Evolutionary conservation across 2,888 invertebrate species (phyloP).

Genomic region (Agrotis ipsilon): DNA sequence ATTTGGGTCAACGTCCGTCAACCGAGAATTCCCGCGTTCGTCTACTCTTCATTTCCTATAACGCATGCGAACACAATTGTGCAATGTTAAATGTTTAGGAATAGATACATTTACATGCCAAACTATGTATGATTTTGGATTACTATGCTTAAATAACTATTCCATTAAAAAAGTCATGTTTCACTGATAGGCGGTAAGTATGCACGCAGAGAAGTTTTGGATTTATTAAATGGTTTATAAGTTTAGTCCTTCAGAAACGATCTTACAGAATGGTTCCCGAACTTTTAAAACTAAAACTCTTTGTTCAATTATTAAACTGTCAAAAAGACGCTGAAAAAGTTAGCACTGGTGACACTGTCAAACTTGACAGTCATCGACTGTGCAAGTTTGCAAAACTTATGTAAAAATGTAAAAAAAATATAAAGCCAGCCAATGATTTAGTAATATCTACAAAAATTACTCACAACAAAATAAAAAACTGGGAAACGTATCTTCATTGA

Average conservation of each 20-base stretch:
- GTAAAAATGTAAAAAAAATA: conserved; percentile 31
- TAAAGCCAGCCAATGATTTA: conserved; percentile 22
- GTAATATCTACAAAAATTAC: conserved; percentile 33
- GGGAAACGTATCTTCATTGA: conserved; percentile 72
- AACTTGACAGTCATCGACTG: conserved; percentile 36
- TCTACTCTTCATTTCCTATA: conserved; percentile 84
- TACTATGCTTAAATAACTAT: too few relatives aligned
- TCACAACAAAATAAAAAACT: conserved; percentile 70
- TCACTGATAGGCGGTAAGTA: too few relatives aligned
- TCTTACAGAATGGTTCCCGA: neutral
- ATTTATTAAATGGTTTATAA: neutral
- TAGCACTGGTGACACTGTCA: conserved; percentile 25
- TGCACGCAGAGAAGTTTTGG: too few relatives aligned
- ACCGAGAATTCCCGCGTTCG: conserved; percentile 84
- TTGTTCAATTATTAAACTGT: neutral
- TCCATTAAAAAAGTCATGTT: too few relatives aligned
- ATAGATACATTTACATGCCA: neutral
- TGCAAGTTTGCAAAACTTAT: conserved; percentile 17
- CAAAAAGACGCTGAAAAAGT: neutral
- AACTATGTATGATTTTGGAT: neutral
- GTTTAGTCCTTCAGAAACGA: neutral
- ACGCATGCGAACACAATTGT: conserved; percentile 71
- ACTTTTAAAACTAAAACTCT: conserved; percentile 10
- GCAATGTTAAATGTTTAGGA: conserved; percentile 64
- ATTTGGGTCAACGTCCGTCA: conserved; percentile 90